Percentiles rank a stretch among this genome's conserved stretches.
Evolutionary conservation across 2,888 invertebrate species (phyloP).

Genomic region (Agrochola macilenta): DNA sequence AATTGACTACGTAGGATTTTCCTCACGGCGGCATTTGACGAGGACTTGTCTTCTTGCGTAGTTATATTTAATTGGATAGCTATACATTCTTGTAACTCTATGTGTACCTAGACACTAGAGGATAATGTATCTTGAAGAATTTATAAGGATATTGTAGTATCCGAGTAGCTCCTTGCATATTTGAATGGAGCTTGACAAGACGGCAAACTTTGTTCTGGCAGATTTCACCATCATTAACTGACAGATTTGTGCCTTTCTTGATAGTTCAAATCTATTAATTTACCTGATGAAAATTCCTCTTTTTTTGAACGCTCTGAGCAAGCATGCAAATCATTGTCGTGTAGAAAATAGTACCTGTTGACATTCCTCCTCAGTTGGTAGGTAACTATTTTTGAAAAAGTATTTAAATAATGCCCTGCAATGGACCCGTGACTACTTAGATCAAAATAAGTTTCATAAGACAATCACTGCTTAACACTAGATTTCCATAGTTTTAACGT

Average conservation of each 20-base stretch:
- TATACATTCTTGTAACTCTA: slow-evolving; percentile 16
- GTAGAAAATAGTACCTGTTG: too few species aligned
- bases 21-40: not conserved
- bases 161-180: too few species aligned
- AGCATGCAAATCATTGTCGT: too few species aligned
- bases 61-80: slow-evolving; percentile 19
- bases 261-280: too few species aligned
- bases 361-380: too few species aligned
- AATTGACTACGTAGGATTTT: slow-evolving; percentile 6
- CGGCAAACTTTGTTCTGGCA: not conserved
- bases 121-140: slow-evolving; percentile 16
- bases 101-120: not conserved
- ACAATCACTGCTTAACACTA: not conserved
- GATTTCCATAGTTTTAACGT: not conserved
- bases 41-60: slow-evolving; percentile 16
- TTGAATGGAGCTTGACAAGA: not conserved
- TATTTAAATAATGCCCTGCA: too few species aligned
- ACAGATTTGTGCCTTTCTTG: not conserved
- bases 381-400: too few species aligned
- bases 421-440: too few species aligned
- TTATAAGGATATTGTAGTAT: slow-evolving; percentile 9
- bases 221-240: not conserved
- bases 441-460: not conserved
- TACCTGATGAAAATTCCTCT: too few species aligned
- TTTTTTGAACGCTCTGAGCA: too few species aligned